Evolutionary conservation across 1,140 invertebrate genomes (phyloP), one percentile per base, ranked within the genome.

Genomic region (Zaprionus lachaisei): DNA sequence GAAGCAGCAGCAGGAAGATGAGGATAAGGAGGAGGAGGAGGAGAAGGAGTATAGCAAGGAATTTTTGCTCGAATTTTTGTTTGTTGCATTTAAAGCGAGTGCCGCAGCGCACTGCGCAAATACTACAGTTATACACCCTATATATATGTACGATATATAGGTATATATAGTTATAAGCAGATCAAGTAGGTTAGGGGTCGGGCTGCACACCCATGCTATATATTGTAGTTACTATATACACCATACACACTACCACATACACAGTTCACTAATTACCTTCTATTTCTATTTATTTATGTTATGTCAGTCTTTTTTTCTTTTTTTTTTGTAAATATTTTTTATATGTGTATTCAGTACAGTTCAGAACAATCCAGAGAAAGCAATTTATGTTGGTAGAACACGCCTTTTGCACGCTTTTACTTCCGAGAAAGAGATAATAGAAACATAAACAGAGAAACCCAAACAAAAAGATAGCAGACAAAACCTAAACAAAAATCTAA

Each of bases 51-150:
- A 15, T 4, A 22, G 24, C 31, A 34, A 54, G 14, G 58, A 58
- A 62, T 65, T 76, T 79, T 47, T 81, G 77, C 77, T 90, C 86
- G 85, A 90, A 90, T 89, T 81, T 83, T 58, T 87, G 64, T 80
- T 78, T 80, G 70, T 73, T 81, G 79, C 82, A 75, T 85, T 81
- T 84, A 75, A 38, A 41, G 38, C 7, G 65, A 68, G 15, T 72
- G 62, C 56, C 47, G 28, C 61, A 28, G 4, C 6, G 55, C 69
- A 65, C 37, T 72, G 54, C 51, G 57, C 63, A 83, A 60, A 54
- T 72, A 38, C 34, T 67, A 58, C 24, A 41, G 15, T 64, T 68
- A 28, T 58, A 61, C 72, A 69, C 20, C 56, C 47, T 51, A 67
- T 41, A 64, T 44, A 44, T 69, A 75, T 28, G 7, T 28, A 28